Percentiles rank a stretch among this genome's conserved stretches.
phyloP scores from a whole-genome alignment of 2,797 vertebrate genomes.

The Luscinia megarhynchos region DNA sequence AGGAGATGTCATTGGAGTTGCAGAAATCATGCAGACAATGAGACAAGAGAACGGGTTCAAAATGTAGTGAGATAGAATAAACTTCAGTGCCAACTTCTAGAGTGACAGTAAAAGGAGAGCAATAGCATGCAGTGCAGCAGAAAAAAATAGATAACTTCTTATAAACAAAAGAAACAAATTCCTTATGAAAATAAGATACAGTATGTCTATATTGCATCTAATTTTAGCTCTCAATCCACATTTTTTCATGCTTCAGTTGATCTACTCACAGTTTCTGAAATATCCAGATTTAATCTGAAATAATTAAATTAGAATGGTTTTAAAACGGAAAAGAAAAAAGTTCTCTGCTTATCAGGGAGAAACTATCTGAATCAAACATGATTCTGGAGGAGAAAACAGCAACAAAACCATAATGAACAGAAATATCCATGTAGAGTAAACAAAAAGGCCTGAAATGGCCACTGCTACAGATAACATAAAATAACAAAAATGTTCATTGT shows the following conservation, averaged over 20 bases:
- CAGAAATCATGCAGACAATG: background rate
- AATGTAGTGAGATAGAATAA: background rate
- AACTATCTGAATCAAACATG: background rate
- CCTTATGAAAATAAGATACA: background rate
- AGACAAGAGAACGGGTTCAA: background rate
- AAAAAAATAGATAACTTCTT: background rate
- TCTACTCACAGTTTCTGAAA: background rate
- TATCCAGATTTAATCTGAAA: constrained; percentile 15
- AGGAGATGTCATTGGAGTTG: background rate
- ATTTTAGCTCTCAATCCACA: background rate
- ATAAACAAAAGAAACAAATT: background rate
- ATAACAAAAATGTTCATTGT: background rate
- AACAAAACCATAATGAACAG: background rate
- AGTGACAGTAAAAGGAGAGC: background rate
- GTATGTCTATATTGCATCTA: background rate
- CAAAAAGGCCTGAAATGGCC: background rate
- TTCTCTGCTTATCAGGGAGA: background rate
- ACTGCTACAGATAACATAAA: background rate
- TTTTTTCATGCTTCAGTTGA: constrained; percentile 23
- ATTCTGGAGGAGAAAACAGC: background rate
- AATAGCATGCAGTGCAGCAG: background rate
- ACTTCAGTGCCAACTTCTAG: background rate
- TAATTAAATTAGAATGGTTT: background rate
- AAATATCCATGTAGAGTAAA: background rate
- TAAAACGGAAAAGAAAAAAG: background rate